A percentile compares a stretch with the other conserved stretches of the same genome.
Evolutionary conservation across 2,797 vertebrate species (phyloP).

Genomic region (Tragopan temminckii): DNA sequence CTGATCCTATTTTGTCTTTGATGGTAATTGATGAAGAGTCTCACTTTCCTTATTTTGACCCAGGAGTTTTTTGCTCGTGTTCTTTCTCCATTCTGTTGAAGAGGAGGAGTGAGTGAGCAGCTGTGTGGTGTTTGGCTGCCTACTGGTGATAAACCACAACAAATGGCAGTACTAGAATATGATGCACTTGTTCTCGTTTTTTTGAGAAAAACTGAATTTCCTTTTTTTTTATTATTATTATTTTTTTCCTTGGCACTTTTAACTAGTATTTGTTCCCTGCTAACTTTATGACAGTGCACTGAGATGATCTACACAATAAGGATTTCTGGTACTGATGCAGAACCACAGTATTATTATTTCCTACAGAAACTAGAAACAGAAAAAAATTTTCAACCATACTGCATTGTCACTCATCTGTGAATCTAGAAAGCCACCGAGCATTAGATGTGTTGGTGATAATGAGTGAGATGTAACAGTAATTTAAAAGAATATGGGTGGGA

Average conservation of each 20-base stretch:
- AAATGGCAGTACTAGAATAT: accelerated
- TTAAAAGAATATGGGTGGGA: not conserved
- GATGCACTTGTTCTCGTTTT: not conserved
- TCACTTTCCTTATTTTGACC: not conserved
- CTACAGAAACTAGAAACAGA: not conserved
- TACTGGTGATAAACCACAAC: not conserved
- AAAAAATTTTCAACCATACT: not conserved
- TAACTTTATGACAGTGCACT: not conserved
- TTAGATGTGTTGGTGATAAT: not conserved
- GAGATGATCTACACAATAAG: not conserved
- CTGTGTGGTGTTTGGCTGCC: not conserved
- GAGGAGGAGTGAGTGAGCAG: not conserved
- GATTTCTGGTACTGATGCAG: not conserved
- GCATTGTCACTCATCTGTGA: not conserved
- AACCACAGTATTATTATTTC: not conserved
- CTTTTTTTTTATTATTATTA: not conserved
- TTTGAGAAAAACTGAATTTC: not conserved
- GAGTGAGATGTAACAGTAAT: not conserved
- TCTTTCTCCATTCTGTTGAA: not conserved
- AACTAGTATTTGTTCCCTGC: not conserved
- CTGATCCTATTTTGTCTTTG: too few relatives aligned
- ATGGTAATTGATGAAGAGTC: not conserved
- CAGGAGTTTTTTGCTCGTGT: not conserved
- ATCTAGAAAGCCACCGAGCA: not conserved
- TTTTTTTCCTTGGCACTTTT: not conserved